Evolutionary conservation across 2,113 vertebrate species (phyloP).

Genomic region (Tragulus kanchil): DNA sequence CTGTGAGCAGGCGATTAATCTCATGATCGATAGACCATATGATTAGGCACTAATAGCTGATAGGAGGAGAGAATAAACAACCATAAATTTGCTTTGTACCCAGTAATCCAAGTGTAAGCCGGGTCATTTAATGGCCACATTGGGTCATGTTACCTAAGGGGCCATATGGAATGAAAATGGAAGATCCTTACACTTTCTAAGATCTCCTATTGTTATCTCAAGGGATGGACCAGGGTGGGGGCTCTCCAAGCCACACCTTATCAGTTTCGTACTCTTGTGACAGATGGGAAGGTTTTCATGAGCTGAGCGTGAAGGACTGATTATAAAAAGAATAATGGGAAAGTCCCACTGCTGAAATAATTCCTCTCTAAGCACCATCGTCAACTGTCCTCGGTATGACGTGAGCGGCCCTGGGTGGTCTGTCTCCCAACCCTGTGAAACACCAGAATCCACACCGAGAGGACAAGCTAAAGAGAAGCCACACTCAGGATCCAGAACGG

Average conservation of each 20-base stretch:
- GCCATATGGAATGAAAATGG: slow-evolving; percentile 86
- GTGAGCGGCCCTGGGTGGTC: slow-evolving; percentile 57
- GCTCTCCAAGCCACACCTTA: background rate
- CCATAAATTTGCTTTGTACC: slow-evolving; percentile 91
- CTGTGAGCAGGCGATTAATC: slow-evolving; percentile 93
- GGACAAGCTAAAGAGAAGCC: rapidly evolving
- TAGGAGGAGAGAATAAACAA: slow-evolving; percentile 92
- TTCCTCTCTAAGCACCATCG: slow-evolving; percentile 47
- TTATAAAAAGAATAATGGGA: background rate
- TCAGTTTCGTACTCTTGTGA: background rate
- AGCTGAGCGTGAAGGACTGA: background rate
- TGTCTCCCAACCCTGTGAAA: background rate
- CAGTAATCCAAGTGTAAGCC: slow-evolving; percentile 91
- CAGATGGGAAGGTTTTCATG: background rate
- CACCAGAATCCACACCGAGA: background rate
- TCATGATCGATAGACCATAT: slow-evolving; percentile 95
- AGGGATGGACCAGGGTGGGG: background rate
- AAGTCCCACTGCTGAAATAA: slow-evolving; percentile 62
- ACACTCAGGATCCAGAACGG: background rate
- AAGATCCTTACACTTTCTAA: slow-evolving; percentile 86
- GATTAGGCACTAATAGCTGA: slow-evolving; percentile 94
- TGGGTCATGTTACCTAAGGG: slow-evolving; percentile 89
- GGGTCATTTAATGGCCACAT: slow-evolving; percentile 90
- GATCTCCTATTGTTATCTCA: slow-evolving; percentile 81
- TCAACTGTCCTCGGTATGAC: background rate